Conservation (phyloP, 2,113 vertebrate species). For the Heptranchias perlo region DNA sequence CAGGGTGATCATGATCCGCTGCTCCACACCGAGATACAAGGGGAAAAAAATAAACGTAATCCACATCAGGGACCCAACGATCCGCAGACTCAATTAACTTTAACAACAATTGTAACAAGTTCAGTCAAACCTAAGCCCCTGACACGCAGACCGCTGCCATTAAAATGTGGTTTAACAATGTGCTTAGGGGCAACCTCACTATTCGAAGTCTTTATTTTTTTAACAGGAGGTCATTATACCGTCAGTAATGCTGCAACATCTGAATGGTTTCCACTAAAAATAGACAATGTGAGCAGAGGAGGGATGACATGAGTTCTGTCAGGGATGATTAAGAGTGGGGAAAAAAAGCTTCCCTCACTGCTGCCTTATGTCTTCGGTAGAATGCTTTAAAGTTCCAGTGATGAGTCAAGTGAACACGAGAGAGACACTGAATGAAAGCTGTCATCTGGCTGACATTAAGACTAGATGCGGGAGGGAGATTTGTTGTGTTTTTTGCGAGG, state of each 20-base stretch:
- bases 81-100: slow-evolving; percentile 13
- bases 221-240: not conserved
- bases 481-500: not conserved
- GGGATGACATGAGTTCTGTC: not conserved
- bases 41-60: not conserved
- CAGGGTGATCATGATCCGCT: not conserved
- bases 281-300: not conserved
- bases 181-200: not conserved
- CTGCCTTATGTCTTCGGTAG: not conserved
- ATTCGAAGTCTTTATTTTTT: not conserved
- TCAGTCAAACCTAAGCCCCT: not conserved
- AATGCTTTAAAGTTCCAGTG: not conserved
- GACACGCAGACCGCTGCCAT: not conserved
- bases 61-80: not conserved
- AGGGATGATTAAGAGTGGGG: not conserved
- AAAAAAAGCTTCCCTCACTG: not conserved
- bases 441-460: not conserved
- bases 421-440: not conserved
- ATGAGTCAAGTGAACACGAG: not conserved
- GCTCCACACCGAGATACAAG: not conserved
- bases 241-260: not conserved
- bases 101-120: not conserved
- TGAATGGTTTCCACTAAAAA: not conserved
- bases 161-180: slow-evolving; percentile 1
- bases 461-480: not conserved